A percentile compares a stretch with the other conserved stretches of the same genome.
Conservation (phyloP, 2,888 invertebrate genomes). For the Aspidiotus destructor region DNA sequence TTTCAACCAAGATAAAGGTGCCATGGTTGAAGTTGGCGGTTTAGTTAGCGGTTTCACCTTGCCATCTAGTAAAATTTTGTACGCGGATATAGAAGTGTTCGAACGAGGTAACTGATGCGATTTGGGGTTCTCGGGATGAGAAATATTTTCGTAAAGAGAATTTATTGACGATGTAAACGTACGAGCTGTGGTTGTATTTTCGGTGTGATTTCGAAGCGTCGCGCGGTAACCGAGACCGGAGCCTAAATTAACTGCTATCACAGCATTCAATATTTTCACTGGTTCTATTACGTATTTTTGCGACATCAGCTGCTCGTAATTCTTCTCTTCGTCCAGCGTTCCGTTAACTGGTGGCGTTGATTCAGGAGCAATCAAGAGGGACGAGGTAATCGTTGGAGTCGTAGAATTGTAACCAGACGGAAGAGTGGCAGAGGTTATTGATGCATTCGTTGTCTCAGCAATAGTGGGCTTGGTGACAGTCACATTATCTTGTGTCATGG, state of each 20-base stretch:
- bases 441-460: too few relatives aligned
- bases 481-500: too few relatives aligned
- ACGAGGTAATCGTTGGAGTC: too few relatives aligned
- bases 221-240: not conserved
- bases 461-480: too few relatives aligned
- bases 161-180: not conserved
- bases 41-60: conserved; percentile 9
- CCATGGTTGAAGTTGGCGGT: not conserved
- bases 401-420: too few relatives aligned
- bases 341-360: not conserved
- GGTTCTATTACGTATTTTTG: conserved; percentile 6
- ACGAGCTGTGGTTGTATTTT: not conserved
- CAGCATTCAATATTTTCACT: not conserved
- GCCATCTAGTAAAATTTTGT: conserved; percentile 10
- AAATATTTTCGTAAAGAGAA: not conserved
- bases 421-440: too few relatives aligned
- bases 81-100: not conserved
- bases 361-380: too few relatives aligned
- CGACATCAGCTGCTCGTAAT: not conserved
- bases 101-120: not conserved
- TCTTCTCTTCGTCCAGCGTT: not conserved
- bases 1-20: conserved; percentile 3
- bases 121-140: not conserved
- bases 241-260: not conserved
- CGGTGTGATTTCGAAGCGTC: not conserved